Percentiles rank a stretch among this genome's conserved stretches.
phyloP scores from a whole-genome alignment of 2,888 invertebrate genomes.

The Chromoteleia sp. region DNA sequence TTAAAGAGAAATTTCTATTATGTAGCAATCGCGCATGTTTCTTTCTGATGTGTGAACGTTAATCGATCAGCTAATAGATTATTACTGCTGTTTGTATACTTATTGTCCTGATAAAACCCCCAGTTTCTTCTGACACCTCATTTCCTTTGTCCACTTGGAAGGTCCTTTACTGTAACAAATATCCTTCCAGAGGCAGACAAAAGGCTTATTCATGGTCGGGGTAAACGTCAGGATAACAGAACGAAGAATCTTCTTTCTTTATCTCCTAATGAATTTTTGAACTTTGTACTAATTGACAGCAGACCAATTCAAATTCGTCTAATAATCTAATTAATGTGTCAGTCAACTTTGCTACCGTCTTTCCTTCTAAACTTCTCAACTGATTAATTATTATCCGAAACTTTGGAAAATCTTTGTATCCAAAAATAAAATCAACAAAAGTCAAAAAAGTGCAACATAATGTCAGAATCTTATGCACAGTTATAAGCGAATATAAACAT shows the following conservation, averaged over 20 bases:
- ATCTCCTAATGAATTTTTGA: background rate
- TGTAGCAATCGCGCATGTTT: conserved; percentile 2
- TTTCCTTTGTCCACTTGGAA: conserved; percentile 12
- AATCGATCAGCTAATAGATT: conserved; percentile 3
- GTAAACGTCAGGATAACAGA: background rate
- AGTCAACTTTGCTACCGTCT: conserved; percentile 8
- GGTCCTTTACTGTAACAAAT: conserved; percentile 19
- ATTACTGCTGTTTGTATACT: background rate
- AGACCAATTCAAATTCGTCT: background rate
- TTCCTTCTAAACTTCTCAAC: background rate
- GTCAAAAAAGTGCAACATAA: conserved; percentile 12
- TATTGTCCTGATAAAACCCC: background rate
- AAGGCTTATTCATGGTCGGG: conserved; percentile 15
- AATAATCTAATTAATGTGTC: background rate
- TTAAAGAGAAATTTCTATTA: conserved; percentile 42
- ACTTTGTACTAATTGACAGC: conserved; percentile 2
- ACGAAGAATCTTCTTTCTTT: background rate
- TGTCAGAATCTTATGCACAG: conserved; percentile 7
- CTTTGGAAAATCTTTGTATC: background rate
- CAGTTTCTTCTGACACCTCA: background rate
- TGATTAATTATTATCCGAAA: background rate
- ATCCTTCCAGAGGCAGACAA: conserved; percentile 21
- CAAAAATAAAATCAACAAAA: too few species aligned
- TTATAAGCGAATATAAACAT: conserved; percentile 39
- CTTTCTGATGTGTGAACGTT: background rate